Percentiles rank a stretch among this genome's conserved stretches.
These are phyloP conservation scores for Brachynemurus nebulosus DNA, from an alignment of 2,888 invertebrate genomes.

Conservation along the genomic window DNA sequence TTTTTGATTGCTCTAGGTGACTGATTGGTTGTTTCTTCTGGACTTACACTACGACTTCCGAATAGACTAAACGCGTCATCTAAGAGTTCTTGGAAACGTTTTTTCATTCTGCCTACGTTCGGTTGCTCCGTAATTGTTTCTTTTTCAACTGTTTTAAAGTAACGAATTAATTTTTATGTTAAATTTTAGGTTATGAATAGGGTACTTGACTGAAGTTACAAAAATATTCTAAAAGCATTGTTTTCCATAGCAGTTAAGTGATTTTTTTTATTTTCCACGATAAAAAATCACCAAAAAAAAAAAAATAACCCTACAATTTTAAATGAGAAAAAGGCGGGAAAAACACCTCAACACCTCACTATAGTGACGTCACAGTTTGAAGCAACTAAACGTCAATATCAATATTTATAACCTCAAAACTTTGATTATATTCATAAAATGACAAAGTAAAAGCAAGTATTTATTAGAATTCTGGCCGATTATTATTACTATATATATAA, in stretches of 20 bases:
- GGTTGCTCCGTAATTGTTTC: slow-evolving; percentile 29
- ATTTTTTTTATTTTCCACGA: too few species aligned
- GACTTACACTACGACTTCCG: slow-evolving; percentile 46
- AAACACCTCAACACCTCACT: neutral
- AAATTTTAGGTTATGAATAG: neutral
- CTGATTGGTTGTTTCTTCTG: slow-evolving; percentile 23
- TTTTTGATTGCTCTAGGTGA: slow-evolving; percentile 16
- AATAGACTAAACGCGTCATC: slow-evolving; percentile 69
- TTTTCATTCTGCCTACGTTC: slow-evolving; percentile 49
- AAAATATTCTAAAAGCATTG: too few species aligned
- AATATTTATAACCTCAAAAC: too few species aligned
- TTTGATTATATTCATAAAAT: too few species aligned
- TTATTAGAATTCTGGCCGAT: too few species aligned
- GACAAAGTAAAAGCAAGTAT: too few species aligned
- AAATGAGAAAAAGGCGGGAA: neutral
- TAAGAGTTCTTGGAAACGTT: slow-evolving; percentile 59
- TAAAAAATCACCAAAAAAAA: neutral
- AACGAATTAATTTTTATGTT: slow-evolving; percentile 17
- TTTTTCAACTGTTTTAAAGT: slow-evolving; percentile 29
- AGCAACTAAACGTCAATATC: too few species aligned
- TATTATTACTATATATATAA: too few species aligned
- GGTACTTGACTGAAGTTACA: too few species aligned
- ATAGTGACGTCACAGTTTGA: too few species aligned
- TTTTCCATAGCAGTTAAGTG: too few species aligned
- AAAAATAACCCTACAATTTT: too few species aligned